A percentile compares a stretch with the other conserved stretches of the same genome.
These are phyloP conservation scores for Beroe ovata DNA, from an alignment of 37 sponge, comb jelly and placozoan genomes.

Conservation along the genomic window DNA sequence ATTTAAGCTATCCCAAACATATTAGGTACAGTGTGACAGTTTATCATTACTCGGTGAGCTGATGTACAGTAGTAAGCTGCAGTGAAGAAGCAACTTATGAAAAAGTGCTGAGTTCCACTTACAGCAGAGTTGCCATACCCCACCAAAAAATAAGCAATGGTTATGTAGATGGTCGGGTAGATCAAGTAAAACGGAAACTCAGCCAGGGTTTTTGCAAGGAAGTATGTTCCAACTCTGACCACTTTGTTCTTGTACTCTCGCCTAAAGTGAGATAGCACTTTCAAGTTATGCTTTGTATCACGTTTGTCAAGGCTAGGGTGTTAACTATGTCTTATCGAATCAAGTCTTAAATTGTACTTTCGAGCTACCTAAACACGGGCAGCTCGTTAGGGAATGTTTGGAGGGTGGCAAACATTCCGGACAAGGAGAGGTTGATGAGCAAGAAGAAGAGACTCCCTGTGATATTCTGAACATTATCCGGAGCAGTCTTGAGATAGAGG, in stretches of 20 bases:
- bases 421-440: conserved; percentile 57
- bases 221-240: conserved; percentile 19
- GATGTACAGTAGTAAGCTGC: too few species aligned
- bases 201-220: conserved; percentile 63
- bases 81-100: too few species aligned
- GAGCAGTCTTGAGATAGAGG: conserved; percentile 23
- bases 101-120: too few species aligned
- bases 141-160: conserved; percentile 46
- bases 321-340: too few species aligned
- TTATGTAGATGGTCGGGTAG: conserved; percentile 51
- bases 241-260: conserved; percentile 23
- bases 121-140: conserved; percentile 7
- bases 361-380: conserved; percentile 64
- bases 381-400: conserved; percentile 67
- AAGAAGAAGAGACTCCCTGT: conserved; percentile 61
- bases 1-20: too few species aligned
- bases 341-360: too few species aligned
- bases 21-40: too few species aligned
- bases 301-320: too few species aligned
- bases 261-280: too few species aligned
- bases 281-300: too few species aligned
- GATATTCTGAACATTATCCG: conserved; percentile 56
- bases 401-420: conserved; percentile 48
- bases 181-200: conserved; percentile 57
- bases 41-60: too few species aligned